phyloP scores from a whole-genome alignment of 1,140 invertebrate species.

The Drosophila tristis region DNA sequence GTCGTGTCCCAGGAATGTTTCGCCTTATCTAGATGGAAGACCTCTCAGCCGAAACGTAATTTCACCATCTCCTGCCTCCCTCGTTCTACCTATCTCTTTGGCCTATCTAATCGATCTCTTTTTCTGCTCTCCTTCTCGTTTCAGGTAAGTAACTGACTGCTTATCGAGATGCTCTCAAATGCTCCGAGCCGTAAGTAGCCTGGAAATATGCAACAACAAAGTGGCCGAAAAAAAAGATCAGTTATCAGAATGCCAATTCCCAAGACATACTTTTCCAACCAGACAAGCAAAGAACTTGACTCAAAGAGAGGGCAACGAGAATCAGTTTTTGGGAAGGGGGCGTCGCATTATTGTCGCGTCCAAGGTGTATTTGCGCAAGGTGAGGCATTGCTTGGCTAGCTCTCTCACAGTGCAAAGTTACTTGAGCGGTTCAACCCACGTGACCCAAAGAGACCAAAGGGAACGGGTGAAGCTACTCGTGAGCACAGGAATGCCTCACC shows the following conservation, averaged over 20 bases:
- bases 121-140: conserved; percentile 27
- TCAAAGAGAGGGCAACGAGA: neutral
- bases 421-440: too few species aligned
- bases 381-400: too few species aligned
- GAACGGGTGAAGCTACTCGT: too few species aligned
- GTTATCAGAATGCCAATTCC: conserved; percentile 36
- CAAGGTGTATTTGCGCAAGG: too few species aligned
- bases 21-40: conserved; percentile 9
- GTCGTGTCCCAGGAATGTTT: conserved; percentile 24
- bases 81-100: neutral
- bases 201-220: conserved; percentile 38
- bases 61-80: neutral
- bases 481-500: too few species aligned
- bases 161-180: conserved; percentile 28
- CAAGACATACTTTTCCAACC: conserved; percentile 42
- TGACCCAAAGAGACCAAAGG: too few species aligned
- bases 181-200: conserved; percentile 54
- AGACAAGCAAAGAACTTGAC: conserved; percentile 26
- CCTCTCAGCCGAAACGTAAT: conserved; percentile 7
- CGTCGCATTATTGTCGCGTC: too few species aligned
- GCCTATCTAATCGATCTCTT: conserved; percentile 28
- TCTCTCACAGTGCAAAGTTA: too few species aligned
- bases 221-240: conserved; percentile 16
- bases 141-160: conserved; percentile 53
- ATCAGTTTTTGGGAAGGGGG: neutral